phyloP scores from a whole-genome alignment of 2,888 invertebrate genomes.

The Synanthedon tipuliformis region DNA sequence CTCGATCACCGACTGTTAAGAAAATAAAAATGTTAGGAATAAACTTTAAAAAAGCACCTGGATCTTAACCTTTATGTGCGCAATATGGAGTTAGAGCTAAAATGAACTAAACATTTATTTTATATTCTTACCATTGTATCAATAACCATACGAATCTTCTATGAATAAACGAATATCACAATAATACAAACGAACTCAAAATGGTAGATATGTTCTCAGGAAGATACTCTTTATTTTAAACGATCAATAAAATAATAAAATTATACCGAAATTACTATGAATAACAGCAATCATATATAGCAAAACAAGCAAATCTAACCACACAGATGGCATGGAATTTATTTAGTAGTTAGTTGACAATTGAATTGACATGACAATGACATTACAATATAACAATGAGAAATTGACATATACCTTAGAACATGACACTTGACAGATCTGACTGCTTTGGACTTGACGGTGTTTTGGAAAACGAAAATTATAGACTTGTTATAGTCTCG shows the following conservation, averaged over 20 bases:
- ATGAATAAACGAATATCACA: too few species aligned
- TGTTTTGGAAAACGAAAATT: too few species aligned
- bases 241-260: too few species aligned
- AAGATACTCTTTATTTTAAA: too few species aligned
- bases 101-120: background rate
- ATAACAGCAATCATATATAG: background rate
- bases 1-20: conserved; percentile 83
- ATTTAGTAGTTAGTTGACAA: background rate
- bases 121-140: conserved; percentile 37
- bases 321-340: background rate
- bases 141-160: conserved; percentile 8
- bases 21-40: conserved; percentile 6
- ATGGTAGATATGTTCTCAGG: too few species aligned
- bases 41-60: conserved; percentile 11
- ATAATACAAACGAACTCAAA: too few species aligned
- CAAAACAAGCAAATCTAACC: too few species aligned
- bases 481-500: too few species aligned
- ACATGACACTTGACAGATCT: too few species aligned
- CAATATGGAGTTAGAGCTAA: conserved; percentile 5
- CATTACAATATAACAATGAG: background rate
- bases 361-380: background rate
- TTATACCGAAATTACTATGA: too few species aligned
- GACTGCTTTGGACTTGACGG: too few species aligned
- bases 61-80: conserved; percentile 25
- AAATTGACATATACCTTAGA: too few species aligned